Percentiles rank a stretch among this genome's conserved stretches.
Conservation (phyloP, 2,888 invertebrate genomes). For the Idaea straminata region DNA sequence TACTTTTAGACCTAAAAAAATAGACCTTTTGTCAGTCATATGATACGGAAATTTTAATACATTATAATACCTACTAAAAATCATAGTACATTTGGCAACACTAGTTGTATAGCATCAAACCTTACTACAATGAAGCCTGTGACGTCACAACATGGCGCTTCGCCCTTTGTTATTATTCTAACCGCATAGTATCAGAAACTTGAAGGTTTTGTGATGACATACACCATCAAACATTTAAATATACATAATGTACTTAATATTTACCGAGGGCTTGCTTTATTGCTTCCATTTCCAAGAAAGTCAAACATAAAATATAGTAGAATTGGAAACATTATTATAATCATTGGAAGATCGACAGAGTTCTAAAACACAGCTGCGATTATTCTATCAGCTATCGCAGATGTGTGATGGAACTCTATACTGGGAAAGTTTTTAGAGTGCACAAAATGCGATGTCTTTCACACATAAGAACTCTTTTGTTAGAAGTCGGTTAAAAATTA, state of each 20-base stretch:
- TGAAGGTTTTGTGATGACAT: conserved; percentile 1
- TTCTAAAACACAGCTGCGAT: neutral
- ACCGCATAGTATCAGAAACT: neutral
- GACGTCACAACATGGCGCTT: neutral
- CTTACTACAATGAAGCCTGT: neutral
- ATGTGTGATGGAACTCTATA: neutral
- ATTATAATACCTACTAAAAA: too few relatives aligned
- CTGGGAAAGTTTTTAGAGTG: neutral
- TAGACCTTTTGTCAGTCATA: too few relatives aligned
- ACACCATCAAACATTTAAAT: neutral
- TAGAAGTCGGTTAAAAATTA: too few relatives aligned
- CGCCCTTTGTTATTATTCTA: neutral
- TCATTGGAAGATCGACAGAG: neutral
- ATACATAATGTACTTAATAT: neutral
- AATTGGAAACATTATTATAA: neutral
- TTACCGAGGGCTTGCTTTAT: neutral
- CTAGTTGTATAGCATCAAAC: too few relatives aligned
- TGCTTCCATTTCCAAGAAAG: neutral
- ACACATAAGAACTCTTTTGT: too few relatives aligned
- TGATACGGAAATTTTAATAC: too few relatives aligned
- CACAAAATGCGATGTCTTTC: too few relatives aligned
- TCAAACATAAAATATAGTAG: neutral
- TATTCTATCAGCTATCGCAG: neutral
- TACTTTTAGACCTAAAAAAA: too few relatives aligned
- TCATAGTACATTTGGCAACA: too few relatives aligned